These are phyloP conservation scores for Leptinotarsa haldemani DNA, from an alignment of 2,888 invertebrate species.

Conservation along the genomic window DNA sequence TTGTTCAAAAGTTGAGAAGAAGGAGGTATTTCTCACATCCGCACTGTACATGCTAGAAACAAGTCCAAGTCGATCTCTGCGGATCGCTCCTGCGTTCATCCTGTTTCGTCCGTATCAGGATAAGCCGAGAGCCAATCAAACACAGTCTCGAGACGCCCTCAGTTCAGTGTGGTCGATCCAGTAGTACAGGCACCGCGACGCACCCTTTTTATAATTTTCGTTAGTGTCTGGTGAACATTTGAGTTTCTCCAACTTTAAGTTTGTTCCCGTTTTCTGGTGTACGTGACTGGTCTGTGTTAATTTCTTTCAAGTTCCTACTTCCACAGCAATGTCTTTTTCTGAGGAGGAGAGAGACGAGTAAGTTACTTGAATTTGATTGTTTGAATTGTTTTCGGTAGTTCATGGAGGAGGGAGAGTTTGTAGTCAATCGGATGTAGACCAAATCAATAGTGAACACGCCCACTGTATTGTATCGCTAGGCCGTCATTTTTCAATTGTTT, in stretches of 20 bases:
- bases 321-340: slow-evolving; percentile 64
- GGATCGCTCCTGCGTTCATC: slow-evolving; percentile 29
- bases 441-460: slow-evolving; percentile 19
- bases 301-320: slow-evolving; percentile 19
- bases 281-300: slow-evolving; percentile 13
- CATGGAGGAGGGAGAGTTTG: neutral
- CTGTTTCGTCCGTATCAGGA: slow-evolving; percentile 28
- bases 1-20: too few relatives aligned
- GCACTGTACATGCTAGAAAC: neutral
- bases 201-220: slow-evolving; percentile 46
- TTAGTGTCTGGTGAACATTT: slow-evolving; percentile 15
- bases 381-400: neutral
- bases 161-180: slow-evolving; percentile 51
- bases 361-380: slow-evolving; percentile 65
- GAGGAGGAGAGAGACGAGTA: slow-evolving; percentile 79
- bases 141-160: slow-evolving; percentile 39
- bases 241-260: neutral
- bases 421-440: neutral
- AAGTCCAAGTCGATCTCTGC: neutral
- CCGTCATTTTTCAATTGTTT: neutral
- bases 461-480: neutral
- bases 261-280: slow-evolving; percentile 19
- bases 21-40: too few relatives aligned
- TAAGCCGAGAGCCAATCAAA: slow-evolving; percentile 13
- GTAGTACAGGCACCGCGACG: slow-evolving; percentile 40